Base-by-base conservation (phyloP, 2,888 invertebrate genomes). In the Cheilosia urbana region DNA sequence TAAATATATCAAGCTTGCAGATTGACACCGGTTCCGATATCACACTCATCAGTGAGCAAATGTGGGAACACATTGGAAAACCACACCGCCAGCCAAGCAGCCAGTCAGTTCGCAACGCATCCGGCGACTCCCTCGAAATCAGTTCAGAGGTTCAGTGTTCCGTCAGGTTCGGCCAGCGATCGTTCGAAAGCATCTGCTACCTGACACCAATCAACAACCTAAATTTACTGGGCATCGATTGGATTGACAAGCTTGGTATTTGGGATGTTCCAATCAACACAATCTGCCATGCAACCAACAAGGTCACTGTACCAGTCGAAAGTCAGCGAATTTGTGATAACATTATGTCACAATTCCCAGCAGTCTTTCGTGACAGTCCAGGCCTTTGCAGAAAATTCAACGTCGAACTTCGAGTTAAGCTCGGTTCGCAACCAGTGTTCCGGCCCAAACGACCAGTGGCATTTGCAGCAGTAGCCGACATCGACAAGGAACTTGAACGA, bases 371-470 rank as follows among this genome's bases (percentile, higher is more conserved):
- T 7, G 7, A 34, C 30, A 34, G 30, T 9, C 27, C 73, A 13
- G 78, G 84, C 49, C 63, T 60, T 34, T 87, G 87, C 53, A 71
- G 49, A 9, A 87, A 87, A 68, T 87, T 87, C 13, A 82, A 87
- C 71, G 84, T 78, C 27, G 69, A 87, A 57, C 62, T 88, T 42
- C 42, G 42, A 42, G n/a, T 42, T 2, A 42, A 42, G 15, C n/a
- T n/a, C 42, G 42, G n/a, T 13, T 13, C 77, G 66, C 19, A 63
- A 37, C 78, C 79, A 63, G 65, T 85, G 47, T 87, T 88, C 53
- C 17, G 11, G 40, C 69, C 87, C 45, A 87, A 87, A 73, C 75
- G 88, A 21, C 76, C 87, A 69, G 83, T 87, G 57, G 79, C 88
- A 19, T 88, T 81, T 82, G 84, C 88, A 55, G 75, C 68, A 37